phyloP scores from a whole-genome alignment of 23 tunicate species.

The Styela clava region DNA sequence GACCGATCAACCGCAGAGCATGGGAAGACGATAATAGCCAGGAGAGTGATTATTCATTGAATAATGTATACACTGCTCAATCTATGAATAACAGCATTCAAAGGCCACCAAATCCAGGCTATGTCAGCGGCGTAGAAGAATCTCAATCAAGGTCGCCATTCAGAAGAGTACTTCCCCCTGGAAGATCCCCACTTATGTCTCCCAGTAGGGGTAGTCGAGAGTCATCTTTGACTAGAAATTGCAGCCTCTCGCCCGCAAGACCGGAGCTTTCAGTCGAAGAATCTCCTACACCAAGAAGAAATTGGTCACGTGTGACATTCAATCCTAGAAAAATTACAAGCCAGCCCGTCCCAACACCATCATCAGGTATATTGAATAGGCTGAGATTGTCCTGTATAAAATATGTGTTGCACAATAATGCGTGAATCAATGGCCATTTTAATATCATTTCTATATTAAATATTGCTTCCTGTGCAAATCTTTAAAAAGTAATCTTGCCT shows the following conservation, averaged over 20 bases:
- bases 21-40: conserved; percentile 14
- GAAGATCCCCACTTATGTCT: neutral
- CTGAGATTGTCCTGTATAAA: too few species aligned
- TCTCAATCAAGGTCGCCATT: neutral
- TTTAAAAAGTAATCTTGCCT: too few species aligned
- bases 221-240: neutral
- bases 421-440: too few species aligned
- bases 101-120: neutral
- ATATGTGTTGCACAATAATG: too few species aligned
- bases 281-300: neutral
- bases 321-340: conserved; percentile 4
- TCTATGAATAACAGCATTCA: neutral
- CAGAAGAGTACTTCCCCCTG: neutral
- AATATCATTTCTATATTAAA: too few species aligned
- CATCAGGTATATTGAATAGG: too few species aligned
- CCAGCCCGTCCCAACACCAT: neutral
- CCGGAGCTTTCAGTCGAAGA: neutral
- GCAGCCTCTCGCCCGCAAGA: neutral
- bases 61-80: neutral
- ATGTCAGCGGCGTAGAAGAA: neutral
- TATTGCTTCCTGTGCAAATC: too few species aligned
- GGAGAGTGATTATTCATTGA: neutral
- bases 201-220: neutral
- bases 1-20: conserved; percentile 19
- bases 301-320: conserved; percentile 27